Conservation (phyloP, 92 coral and sea anemone species). For the Pocillopora meandrina region DNA sequence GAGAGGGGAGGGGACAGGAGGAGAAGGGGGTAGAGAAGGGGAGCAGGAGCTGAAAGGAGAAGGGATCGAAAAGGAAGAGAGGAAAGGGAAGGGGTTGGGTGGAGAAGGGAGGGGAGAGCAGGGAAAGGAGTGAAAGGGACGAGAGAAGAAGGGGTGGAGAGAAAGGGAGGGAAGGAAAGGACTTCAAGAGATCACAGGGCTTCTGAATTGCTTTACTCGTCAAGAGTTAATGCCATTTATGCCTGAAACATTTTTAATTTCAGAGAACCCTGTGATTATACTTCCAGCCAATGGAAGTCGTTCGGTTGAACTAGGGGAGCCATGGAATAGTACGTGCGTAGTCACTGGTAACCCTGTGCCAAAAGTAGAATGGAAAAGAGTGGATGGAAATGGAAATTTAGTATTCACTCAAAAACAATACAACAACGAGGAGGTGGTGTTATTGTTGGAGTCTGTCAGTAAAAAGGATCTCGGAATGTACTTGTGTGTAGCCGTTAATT, state of each 20-base stretch:
- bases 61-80: too few relatives aligned
- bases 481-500: conserved; percentile 63
- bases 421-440: conserved; percentile 8
- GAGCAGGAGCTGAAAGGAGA: too few relatives aligned
- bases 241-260: not conserved
- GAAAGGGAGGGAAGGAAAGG: too few relatives aligned
- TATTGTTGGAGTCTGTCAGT: conserved; percentile 33
- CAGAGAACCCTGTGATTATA: conserved; percentile 22
- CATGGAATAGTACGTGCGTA: conserved; percentile 54
- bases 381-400: conserved; percentile 4
- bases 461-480: conserved; percentile 58
- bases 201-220: too few relatives aligned
- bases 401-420: not conserved
- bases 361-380: conserved; percentile 61
- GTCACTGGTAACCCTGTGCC: conserved; percentile 84
- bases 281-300: conserved; percentile 11
- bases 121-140: too few relatives aligned
- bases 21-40: too few relatives aligned
- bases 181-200: too few relatives aligned
- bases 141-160: too few relatives aligned
- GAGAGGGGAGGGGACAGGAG: too few relatives aligned
- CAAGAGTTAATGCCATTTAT: too few relatives aligned
- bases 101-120: too few relatives aligned
- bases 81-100: too few relatives aligned
- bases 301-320: not conserved